Evolutionary conservation across 2,797 vertebrate genomes (phyloP).

Genomic region (Mycteria americana): DNA sequence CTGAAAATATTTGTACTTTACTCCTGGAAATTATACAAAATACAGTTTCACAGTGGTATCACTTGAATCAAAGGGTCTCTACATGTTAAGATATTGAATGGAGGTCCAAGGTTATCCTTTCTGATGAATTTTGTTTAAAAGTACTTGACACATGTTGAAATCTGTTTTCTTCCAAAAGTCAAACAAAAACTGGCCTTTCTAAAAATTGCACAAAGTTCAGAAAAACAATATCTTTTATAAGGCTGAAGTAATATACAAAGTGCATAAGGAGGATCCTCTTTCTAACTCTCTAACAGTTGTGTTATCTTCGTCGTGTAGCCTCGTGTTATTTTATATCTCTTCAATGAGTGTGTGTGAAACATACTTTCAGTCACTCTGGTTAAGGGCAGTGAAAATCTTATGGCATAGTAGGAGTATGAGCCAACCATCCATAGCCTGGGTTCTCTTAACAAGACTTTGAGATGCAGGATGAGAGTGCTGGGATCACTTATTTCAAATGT

Average conservation of each 20-base stretch:
- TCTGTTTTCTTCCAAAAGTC: constrained; percentile 16
- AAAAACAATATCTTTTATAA: neutral
- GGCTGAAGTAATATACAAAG: neutral
- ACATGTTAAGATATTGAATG: neutral
- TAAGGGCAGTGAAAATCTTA: neutral
- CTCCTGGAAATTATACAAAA: constrained; percentile 14
- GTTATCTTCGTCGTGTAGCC: neutral
- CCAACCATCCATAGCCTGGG: neutral
- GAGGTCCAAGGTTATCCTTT: constrained; percentile 46
- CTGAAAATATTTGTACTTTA: constrained; percentile 28
- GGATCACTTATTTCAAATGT: neutral
- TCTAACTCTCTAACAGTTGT: neutral
- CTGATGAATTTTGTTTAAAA: constrained; percentile 57
- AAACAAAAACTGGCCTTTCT: constrained; percentile 19
- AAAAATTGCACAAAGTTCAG: neutral
- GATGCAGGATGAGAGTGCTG: neutral
- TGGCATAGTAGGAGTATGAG: neutral
- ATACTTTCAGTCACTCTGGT: neutral
- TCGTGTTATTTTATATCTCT: neutral
- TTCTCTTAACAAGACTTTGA: neutral
- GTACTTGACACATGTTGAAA: constrained; percentile 20
- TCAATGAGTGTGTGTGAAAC: neutral
- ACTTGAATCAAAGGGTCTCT: neutral
- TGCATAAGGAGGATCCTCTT: neutral
- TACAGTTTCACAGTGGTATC: constrained; percentile 10